These are phyloP conservation scores for Pilophorus perplexus DNA, from an alignment of 2,888 invertebrate species.

Conservation along the genomic window DNA sequence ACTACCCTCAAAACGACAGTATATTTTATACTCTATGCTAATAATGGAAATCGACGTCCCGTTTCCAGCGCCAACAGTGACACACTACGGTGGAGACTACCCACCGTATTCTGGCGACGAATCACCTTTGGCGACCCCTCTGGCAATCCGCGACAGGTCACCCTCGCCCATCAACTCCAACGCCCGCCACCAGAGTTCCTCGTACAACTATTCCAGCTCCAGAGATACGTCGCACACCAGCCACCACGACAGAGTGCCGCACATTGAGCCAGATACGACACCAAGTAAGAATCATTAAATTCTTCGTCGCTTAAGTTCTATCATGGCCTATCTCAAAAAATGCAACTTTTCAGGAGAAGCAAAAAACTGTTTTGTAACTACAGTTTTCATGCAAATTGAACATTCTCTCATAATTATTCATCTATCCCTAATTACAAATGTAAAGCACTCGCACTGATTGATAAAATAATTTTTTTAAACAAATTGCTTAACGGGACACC, in stretches of 20 bases:
- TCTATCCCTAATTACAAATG: too few species aligned
- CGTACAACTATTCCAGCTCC: slow-evolving; percentile 15
- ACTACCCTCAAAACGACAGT: too few species aligned
- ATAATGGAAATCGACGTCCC: not conserved
- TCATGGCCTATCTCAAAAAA: too few species aligned
- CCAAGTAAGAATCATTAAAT: slow-evolving; percentile 22
- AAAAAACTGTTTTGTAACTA: too few species aligned
- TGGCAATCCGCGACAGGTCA: slow-evolving; percentile 37
- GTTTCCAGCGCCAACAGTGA: slow-evolving; percentile 30
- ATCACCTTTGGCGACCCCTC: slow-evolving; percentile 18
- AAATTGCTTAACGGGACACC: too few species aligned
- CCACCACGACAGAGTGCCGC: slow-evolving; percentile 16
- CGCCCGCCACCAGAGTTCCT: slow-evolving; percentile 1
- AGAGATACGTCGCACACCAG: slow-evolving; percentile 7
- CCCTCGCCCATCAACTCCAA: slow-evolving; percentile 45
- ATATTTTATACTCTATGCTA: too few species aligned
- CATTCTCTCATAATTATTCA: too few species aligned
- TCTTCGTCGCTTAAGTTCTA: too few species aligned
- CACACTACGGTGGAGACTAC: slow-evolving; percentile 21
- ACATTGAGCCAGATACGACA: slow-evolving; percentile 21
- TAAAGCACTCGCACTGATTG: too few species aligned
- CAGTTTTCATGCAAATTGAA: too few species aligned
- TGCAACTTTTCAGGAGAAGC: too few species aligned
- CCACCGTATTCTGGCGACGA: not conserved
- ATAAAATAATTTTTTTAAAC: too few species aligned